phyloP scores from a whole-genome alignment of 2,888 invertebrate genomes.

The Ophraella communa region DNA sequence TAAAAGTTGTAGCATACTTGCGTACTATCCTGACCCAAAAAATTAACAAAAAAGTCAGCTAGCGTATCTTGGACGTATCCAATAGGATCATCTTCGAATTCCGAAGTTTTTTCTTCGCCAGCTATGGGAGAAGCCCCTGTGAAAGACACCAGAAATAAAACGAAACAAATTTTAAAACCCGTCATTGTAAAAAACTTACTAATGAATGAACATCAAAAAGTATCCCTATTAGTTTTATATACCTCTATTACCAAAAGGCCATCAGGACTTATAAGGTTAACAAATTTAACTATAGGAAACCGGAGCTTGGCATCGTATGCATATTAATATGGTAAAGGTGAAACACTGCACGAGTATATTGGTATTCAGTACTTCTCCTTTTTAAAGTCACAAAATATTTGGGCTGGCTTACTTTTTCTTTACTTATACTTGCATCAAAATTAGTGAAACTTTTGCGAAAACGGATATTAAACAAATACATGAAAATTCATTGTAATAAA shows the following conservation, averaged over 20 bases:
- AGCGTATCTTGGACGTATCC: conserved; percentile 73
- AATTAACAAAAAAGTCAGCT: conserved; percentile 64
- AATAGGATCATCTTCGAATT: conserved; percentile 76
- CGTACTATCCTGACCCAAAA: conserved; percentile 75
- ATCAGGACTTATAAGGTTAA: conserved; percentile 14
- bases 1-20: conserved; percentile 9
- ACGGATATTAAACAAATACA: not conserved
- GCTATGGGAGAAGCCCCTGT: conserved; percentile 43
- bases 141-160: conserved; percentile 30
- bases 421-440: conserved; percentile 8
- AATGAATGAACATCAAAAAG: conserved; percentile 18
- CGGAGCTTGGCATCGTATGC: conserved; percentile 13
- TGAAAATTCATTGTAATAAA: not conserved
- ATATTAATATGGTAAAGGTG: conserved; percentile 16
- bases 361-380: conserved; percentile 28
- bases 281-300: conserved; percentile 10
- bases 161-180: conserved; percentile 23
- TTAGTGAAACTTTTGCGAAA: not conserved
- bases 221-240: conserved; percentile 26
- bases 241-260: conserved; percentile 9
- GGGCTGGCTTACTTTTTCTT: conserved; percentile 18
- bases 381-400: conserved; percentile 16
- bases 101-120: conserved; percentile 60
- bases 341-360: conserved; percentile 2
- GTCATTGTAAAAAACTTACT: conserved; percentile 27